These are phyloP conservation scores for Xenentodon cancila DNA, from an alignment of 2,797 vertebrate species.

Conservation along the genomic window DNA sequence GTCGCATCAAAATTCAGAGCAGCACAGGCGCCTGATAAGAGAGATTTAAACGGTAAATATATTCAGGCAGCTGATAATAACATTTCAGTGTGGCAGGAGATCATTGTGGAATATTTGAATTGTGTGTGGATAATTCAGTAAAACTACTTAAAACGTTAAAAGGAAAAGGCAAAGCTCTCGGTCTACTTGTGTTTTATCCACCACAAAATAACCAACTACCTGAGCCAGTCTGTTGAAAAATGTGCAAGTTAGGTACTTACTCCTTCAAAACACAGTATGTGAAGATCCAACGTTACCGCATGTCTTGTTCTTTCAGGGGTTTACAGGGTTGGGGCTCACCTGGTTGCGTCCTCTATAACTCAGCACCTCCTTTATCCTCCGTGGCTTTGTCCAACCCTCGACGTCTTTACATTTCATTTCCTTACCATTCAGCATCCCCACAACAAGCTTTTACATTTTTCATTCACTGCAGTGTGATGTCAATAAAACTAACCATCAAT, in stretches of 20 bases:
- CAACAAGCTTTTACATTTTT: constrained; percentile 11
- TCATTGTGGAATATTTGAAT: constrained; percentile 29
- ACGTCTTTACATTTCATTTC: neutral
- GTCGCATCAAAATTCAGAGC: constrained; percentile 24
- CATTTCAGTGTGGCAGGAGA: constrained; percentile 30
- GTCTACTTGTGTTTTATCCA: constrained; percentile 3
- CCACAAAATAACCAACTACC: rapidly evolving
- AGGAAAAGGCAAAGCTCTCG: neutral
- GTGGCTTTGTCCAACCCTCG: too few relatives aligned
- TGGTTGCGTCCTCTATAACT: neutral
- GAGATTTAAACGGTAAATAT: constrained; percentile 39
- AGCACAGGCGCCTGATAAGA: constrained; percentile 25
- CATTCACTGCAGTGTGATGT: constrained; percentile 7
- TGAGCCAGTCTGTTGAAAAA: too few relatives aligned
- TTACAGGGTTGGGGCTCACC: too few relatives aligned
- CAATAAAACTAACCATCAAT: constrained; percentile 19
- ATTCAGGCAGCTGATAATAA: constrained; percentile 44
- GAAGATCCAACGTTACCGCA: too few relatives aligned
- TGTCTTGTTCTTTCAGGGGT: too few relatives aligned
- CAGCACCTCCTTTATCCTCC: neutral
- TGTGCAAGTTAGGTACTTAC: too few relatives aligned
- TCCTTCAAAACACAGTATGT: too few relatives aligned
- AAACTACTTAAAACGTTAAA: neutral
- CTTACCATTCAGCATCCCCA: constrained; percentile 9
- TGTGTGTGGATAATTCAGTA: constrained; percentile 8